Evolutionary conservation across 2,888 invertebrate genomes (phyloP), one percentile per base, ranked within the genome.

Genomic region (Phasia obesa): DNA sequence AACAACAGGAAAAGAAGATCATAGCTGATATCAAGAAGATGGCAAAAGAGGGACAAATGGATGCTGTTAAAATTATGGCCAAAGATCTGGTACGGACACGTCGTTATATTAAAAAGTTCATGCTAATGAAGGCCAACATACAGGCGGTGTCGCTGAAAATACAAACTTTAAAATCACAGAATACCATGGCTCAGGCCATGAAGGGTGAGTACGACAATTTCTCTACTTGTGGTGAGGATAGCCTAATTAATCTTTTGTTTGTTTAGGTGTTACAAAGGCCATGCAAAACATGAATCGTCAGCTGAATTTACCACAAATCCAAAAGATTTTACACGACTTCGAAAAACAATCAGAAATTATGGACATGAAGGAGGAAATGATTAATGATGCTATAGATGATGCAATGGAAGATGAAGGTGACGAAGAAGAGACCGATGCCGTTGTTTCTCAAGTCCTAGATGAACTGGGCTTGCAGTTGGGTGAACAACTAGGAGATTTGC

Each of bases 281-380:
- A 99, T 99, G 99, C 96, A 96, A 90, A 96, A 95, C 90, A 99
- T 99, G 99, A 99, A 99, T 92, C 93, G 96, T 27, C 97, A 97
- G 91, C 92, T 99, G 89, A 99, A 99, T 92, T 93, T 99, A 91
- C 99, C 99, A 11, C 99, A 99, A 93, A 99, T 99, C 89, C 99
- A 99, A 92, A 96, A 97, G 90, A 99, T 99, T 86, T 93, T 97
- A 86, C 95, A 97, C 92, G 99, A 99, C 90, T 99, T 99, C 92
- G 99, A 99, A 92, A 99, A 99, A 90, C 99, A 99, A 91, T 97
- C 98, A 0, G 99, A 99, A 92, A 98, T 99, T 73, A 99, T 99
- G 99, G 99, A 99, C 90, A 99, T 99, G 99, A 99, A 99, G 91
- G 99, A 99, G 91, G 99, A 99, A 92, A 98, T 99, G 94, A 99